Evolutionary conservation across 2,888 invertebrate species (phyloP), one percentile per base, ranked within the genome.

Genomic region (Ctenicera cuprea): DNA sequence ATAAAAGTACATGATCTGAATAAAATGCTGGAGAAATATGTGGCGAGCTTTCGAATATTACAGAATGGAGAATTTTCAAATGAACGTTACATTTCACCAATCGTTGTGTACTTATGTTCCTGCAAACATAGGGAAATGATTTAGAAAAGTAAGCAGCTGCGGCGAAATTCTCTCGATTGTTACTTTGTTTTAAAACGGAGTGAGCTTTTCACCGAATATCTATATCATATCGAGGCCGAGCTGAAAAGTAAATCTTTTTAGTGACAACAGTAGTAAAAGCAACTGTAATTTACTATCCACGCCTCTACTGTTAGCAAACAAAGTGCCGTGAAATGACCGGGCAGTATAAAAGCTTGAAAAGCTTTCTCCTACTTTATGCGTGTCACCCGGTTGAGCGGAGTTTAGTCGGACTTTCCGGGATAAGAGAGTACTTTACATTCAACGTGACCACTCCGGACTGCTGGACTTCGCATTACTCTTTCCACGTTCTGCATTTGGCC

Each of bases 1-100:
- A 77, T 79, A 80, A 82, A 80, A 79, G 76, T 80, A 80, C 81
- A 81, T 78, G 81, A 81, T 82, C 78, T 81, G 82, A 82, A 82
- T 83, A 83, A 83, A 81, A 80, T 79, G 63, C 74, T 52, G 63
- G 63, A 75, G 74, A 73, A 78, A 79, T 78, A 79, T 78, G 59
- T 62, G 71, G 66, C 64, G 69, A 64, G 59, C 65, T 65, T 41
- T 16, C 22, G 38, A 67, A 66, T 57, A 63, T 62, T 70, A 63
- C 61, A 43, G 37, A 66, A 38, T 45, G 48, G 43, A 43, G 41
- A 14, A 65, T 54, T 71, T 71, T 71, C 48, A 65, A 52, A 41
- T 50, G 62, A 63, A 57, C 41, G 54, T 38, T 30, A n/a, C 38
- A 38, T 52, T 69, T 41, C 62, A 43, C 26, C 18, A 22, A 16